A percentile compares a stretch with the other conserved stretches of the same genome.
These are phyloP conservation scores for Salvator merianae DNA, from an alignment of 2,113 vertebrate genomes.

Conservation along the genomic window DNA sequence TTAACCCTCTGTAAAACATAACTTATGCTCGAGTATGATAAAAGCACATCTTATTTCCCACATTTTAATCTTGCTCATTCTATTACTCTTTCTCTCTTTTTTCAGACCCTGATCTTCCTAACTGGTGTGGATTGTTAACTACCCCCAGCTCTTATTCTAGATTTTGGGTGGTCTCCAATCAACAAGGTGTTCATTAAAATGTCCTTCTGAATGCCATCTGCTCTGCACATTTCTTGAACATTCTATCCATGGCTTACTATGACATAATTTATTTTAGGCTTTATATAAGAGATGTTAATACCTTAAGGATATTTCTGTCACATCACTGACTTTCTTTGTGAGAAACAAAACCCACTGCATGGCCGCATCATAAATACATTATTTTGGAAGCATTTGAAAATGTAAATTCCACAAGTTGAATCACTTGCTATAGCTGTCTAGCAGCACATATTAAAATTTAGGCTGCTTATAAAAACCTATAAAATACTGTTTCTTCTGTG, in stretches of 20 bases:
- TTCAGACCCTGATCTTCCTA: neutral
- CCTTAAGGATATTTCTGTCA: conserved; percentile 42
- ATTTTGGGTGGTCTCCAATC: conserved; percentile 70
- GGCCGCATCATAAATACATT: conserved; percentile 52
- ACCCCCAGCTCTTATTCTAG: conserved; percentile 26
- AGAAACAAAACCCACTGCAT: conserved; percentile 57
- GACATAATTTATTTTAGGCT: conserved; percentile 66
- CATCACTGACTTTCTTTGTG: conserved; percentile 42
- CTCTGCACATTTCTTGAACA: conserved; percentile 65
- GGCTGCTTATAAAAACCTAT: conserved; percentile 43
- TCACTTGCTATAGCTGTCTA: conserved; percentile 68
- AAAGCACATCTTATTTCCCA: conserved; percentile 17
- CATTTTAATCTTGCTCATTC: neutral
- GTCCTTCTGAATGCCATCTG: conserved; percentile 69
- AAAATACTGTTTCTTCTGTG: conserved; percentile 41
- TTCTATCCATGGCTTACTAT: conserved; percentile 41
- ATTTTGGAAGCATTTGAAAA: conserved; percentile 70
- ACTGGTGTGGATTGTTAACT: conserved; percentile 5
- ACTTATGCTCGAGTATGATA: neutral
- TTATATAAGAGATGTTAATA: conserved; percentile 59
- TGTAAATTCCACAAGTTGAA: conserved; percentile 74
- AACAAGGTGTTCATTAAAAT: conserved; percentile 57
- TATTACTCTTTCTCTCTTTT: no score
- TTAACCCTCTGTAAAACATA: neutral
- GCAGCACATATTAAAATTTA: conserved; percentile 47